Base-by-base conservation (phyloP, 1,140 invertebrate species). In the Cotesia chilonis region DNA sequence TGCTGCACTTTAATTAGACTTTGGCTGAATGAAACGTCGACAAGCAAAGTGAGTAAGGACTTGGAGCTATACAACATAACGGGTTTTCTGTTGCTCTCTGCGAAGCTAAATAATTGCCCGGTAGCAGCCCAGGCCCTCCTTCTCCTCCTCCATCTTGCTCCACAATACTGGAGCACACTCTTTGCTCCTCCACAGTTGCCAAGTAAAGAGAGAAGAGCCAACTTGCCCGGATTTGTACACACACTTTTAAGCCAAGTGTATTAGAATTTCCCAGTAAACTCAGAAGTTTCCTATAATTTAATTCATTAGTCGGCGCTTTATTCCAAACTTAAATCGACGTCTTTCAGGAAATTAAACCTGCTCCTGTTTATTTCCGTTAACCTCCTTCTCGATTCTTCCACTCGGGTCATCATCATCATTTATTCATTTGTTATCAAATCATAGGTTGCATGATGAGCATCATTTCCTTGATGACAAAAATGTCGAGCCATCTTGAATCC, bases 311-410 rank as follows among this genome's bases (percentile, higher is more conserved):
- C 41, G 28, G 28, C 28, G 28, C 28, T 85, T 81, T 77, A 79
- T 85, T 84, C 84, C 83, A 79, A 77, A n/a, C 52, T 28, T 28
- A 79, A 74, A 14, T 28, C 64, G 76, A 82, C 81, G 81, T 78
- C 81, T 84, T 82, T 82, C 83, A 83, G 83, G 83, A 84, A 85
- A 84, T 85, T 84, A 85, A 85, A 84, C 82, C 82, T 84, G 79
- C 78, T 80, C 66, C 82, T 80, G 80, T 73, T 83, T 82, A 47
- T 47, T 85, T 85, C 83, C 83, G 81, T 78, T 76, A 76, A 77
- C 69, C 66, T 51, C 54, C 66, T 55, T 68, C 54, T 51, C 54
- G 51, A 47, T 47, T 7, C 10, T 68, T 51, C 54, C 66, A 47
- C 6, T 7, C 10, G 28, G 12, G 51, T 41, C 14, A 61, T 78